phyloP scores from a whole-genome alignment of 1,140 invertebrate species.

The Drosophila seguyi region DNA sequence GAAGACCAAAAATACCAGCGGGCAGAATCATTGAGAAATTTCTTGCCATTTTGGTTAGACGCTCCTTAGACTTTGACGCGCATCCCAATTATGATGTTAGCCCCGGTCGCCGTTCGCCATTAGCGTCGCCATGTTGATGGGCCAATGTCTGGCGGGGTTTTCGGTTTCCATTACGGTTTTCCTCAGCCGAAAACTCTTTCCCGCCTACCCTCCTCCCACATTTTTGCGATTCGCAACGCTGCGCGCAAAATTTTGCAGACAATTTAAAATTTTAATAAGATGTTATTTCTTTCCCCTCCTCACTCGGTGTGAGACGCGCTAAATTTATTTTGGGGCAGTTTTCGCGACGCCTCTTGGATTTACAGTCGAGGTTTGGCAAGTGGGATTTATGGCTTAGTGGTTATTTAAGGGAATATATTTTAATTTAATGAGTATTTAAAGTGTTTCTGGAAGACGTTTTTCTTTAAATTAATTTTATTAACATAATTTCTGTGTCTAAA shows the following conservation, averaged over 20 bases:
- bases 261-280: constrained; percentile 81
- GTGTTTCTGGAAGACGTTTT: no score
- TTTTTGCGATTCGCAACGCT: constrained; percentile 62
- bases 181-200: constrained; percentile 12
- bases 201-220: neutral
- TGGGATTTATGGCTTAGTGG: no score
- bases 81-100: constrained; percentile 36
- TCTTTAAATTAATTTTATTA: no score
- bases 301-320: constrained; percentile 30
- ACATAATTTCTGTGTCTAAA: no score
- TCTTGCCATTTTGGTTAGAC: constrained; percentile 77
- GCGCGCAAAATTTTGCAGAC: constrained; percentile 74
- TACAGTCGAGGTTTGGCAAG: constrained; percentile 16
- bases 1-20: constrained; percentile 31
- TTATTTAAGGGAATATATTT: no score
- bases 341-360: constrained; percentile 24
- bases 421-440: no score
- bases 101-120: constrained; percentile 6
- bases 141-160: constrained; percentile 62
- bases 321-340: constrained; percentile 64
- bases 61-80: constrained; percentile 70
- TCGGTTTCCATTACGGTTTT: constrained; percentile 72
- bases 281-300: constrained; percentile 28
- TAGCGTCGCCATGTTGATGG: constrained; percentile 16
- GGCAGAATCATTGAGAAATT: constrained; percentile 35